Evolutionary conservation across 2,113 vertebrate species (phyloP).

Genomic region (Tor tambroides): DNA sequence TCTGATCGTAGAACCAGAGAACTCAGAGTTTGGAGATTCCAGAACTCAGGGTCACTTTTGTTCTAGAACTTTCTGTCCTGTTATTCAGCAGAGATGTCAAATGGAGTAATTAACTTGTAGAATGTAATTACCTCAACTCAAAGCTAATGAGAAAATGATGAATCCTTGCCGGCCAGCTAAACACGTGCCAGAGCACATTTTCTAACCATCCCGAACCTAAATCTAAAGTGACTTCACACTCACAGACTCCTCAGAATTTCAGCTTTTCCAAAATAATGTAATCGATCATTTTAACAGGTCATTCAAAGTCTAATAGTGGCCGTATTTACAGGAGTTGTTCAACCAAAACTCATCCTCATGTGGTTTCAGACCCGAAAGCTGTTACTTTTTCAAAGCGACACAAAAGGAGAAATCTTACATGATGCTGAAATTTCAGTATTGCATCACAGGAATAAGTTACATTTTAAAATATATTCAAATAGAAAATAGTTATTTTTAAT

Average conservation of each 20-base stretch:
- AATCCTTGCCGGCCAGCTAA: conserved; percentile 11
- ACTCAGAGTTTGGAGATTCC: conserved; percentile 2
- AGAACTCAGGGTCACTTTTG: conserved; percentile 17
- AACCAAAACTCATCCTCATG: no score
- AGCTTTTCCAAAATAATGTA: not conserved
- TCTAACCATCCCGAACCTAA: not conserved
- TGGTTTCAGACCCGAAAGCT: no score
- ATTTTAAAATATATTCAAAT: not conserved
- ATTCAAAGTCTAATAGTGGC: not conserved
- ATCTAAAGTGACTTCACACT: conserved; percentile 13
- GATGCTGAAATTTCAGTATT: not conserved
- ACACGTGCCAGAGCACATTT: conserved; percentile 13
- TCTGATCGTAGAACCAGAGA: conserved; percentile 50
- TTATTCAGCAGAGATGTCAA: not conserved
- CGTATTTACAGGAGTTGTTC: no score
- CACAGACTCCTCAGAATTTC: not conserved
- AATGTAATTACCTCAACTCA: not conserved
- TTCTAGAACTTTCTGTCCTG: conserved; percentile 25
- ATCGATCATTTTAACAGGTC: not conserved
- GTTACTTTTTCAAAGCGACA: not conserved
- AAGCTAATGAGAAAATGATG: conserved; percentile 29
- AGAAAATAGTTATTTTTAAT: not conserved
- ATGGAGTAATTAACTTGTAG: conserved; percentile 20
- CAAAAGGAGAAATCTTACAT: not conserved
- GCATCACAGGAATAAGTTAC: not conserved